Conservation (phyloP, 2,888 invertebrate genomes). For the Cephus sareptanus region DNA sequence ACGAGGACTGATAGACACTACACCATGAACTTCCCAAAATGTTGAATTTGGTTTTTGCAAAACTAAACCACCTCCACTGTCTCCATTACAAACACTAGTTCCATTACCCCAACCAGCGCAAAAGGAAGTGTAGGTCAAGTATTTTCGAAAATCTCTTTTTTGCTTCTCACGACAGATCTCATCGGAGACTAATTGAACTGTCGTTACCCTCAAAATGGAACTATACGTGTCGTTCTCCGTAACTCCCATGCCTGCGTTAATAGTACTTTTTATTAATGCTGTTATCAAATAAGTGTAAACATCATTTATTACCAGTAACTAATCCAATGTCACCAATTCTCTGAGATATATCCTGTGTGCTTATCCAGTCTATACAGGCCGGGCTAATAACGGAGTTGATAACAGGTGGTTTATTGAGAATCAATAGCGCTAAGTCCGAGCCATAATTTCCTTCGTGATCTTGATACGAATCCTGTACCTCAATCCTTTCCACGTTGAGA, state of each 20-base stretch:
- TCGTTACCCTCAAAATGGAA: constrained; percentile 66
- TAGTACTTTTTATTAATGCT: neutral
- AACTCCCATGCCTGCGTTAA: constrained; percentile 69
- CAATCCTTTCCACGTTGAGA: constrained; percentile 63
- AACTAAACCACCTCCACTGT: constrained; percentile 73
- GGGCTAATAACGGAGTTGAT: constrained; percentile 67
- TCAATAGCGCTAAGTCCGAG: constrained; percentile 70
- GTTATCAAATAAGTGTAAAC: neutral
- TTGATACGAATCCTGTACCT: constrained; percentile 66
- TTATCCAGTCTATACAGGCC: constrained; percentile 67
- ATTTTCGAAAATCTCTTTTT: constrained; percentile 67
- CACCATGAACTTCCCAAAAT: constrained; percentile 64
- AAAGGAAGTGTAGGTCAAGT: constrained; percentile 72
- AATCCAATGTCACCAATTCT: constrained; percentile 40
- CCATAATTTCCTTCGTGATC: constrained; percentile 69
- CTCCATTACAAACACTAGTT: constrained; percentile 73
- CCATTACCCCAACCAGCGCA: constrained; percentile 74
- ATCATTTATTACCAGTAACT: constrained; percentile 37
- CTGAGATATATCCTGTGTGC: constrained; percentile 27
- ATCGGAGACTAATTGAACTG: constrained; percentile 69
- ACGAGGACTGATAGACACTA: constrained; percentile 67
- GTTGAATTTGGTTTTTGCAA: constrained; percentile 48
- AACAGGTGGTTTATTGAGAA: constrained; percentile 61
- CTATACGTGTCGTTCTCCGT: constrained; percentile 71
- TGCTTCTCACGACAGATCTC: constrained; percentile 68